phyloP scores from a whole-genome alignment of 2,113 vertebrate genomes.

The Hemicordylus capensis region DNA sequence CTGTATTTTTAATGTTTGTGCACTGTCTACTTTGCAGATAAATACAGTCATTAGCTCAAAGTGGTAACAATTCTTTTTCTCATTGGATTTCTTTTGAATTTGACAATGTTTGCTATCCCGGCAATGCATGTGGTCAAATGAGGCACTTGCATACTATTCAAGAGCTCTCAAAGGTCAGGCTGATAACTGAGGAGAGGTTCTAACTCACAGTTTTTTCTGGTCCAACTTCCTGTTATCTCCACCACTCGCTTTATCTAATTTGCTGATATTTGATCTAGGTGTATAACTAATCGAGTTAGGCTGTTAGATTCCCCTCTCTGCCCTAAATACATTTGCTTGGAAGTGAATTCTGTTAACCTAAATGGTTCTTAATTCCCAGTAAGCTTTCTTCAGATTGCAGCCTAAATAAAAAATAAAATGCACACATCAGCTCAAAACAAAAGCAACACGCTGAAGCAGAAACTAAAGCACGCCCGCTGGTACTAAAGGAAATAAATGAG shows the following conservation, averaged over 20 bases:
- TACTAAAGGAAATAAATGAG: conserved; percentile 9
- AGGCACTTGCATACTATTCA: no score
- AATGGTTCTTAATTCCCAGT: neutral
- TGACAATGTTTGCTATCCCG: neutral
- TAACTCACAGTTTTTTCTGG: neutral
- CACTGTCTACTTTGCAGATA: neutral
- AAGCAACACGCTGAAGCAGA: neutral
- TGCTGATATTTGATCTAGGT: neutral
- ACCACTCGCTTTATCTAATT: neutral
- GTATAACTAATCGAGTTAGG: neutral
- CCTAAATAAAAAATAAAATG: neutral
- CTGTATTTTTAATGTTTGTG: neutral
- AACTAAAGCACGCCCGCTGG: neutral
- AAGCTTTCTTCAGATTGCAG: neutral
- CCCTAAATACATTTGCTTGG: no score
- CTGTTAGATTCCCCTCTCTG: no score
- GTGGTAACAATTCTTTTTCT: neutral
- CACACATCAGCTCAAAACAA: neutral
- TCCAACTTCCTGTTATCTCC: neutral
- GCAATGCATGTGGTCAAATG: no score
- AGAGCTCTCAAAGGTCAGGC: no score
- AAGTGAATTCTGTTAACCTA: neutral
- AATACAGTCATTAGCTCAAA: neutral
- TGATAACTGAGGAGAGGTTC: neutral
- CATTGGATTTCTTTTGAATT: neutral